These are phyloP conservation scores for Trematomus loennbergii DNA, from an alignment of 2,113 vertebrate species.

Conservation along the genomic window DNA sequence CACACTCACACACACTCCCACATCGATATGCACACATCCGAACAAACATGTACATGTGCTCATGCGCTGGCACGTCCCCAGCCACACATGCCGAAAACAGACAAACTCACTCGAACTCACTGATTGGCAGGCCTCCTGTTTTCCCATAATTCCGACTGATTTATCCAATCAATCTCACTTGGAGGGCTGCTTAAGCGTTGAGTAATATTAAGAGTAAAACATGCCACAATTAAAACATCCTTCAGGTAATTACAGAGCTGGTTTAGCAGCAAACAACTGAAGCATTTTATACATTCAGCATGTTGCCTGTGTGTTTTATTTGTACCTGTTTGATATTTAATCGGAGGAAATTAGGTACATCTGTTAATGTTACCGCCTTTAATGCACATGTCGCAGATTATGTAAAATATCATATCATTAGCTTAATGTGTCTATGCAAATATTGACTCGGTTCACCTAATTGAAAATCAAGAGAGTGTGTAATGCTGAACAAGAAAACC, in stretches of 20 bases:
- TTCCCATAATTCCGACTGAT: slow-evolving; percentile 79
- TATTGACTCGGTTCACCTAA: slow-evolving; percentile 62
- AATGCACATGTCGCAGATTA: slow-evolving; percentile 55
- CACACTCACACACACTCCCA: slow-evolving; percentile 28
- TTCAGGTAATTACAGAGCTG: slow-evolving; percentile 87
- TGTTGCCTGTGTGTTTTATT: slow-evolving; percentile 67
- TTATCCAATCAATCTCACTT: slow-evolving; percentile 83
- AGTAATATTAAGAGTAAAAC: slow-evolving; percentile 88
- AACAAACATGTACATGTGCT: slow-evolving; percentile 57
- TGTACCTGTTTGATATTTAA: slow-evolving; percentile 73
- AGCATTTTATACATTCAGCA: slow-evolving; percentile 68
- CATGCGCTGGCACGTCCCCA: slow-evolving; percentile 62
- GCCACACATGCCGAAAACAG: slow-evolving; percentile 40
- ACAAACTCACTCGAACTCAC: slow-evolving; percentile 54
- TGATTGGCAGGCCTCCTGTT: slow-evolving; percentile 83
- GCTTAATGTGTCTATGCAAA: slow-evolving; percentile 60
- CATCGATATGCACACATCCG: slow-evolving; percentile 41
- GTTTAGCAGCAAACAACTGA: slow-evolving; percentile 85
- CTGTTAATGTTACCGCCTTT: slow-evolving; percentile 46
- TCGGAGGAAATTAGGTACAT: slow-evolving; percentile 68
- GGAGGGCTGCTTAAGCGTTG: slow-evolving; percentile 77
- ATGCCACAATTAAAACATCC: slow-evolving; percentile 85
- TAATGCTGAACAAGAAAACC: slow-evolving; percentile 32
- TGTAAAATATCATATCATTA: slow-evolving; percentile 67
- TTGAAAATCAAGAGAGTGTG: slow-evolving; percentile 46